Conservation (phyloP, 2,113 vertebrate genomes). For the Phainopepla nitens region DNA sequence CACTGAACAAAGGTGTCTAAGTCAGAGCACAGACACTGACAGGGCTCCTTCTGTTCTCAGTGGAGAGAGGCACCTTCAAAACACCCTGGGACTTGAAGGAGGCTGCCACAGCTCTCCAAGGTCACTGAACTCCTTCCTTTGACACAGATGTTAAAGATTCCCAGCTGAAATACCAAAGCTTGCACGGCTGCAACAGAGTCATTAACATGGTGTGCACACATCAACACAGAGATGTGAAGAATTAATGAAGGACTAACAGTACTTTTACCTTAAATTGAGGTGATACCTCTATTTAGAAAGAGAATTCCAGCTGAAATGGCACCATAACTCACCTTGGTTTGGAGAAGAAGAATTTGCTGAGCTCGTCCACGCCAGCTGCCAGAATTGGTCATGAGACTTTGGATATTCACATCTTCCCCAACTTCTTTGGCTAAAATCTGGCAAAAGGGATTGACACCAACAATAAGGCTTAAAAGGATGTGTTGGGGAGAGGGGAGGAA, state of each 20-base stretch:
- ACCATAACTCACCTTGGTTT: conserved; percentile 78
- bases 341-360: conserved; percentile 89
- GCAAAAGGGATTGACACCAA: background rate
- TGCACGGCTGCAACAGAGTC: background rate
- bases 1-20: background rate
- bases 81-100: background rate
- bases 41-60: background rate
- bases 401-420: conserved; percentile 86
- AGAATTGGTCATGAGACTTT: conserved; percentile 74
- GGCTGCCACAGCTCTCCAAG: background rate
- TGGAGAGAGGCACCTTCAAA: background rate
- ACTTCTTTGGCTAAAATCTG: conserved; percentile 87
- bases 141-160: background rate
- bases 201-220: background rate
- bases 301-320: background rate
- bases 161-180: background rate
- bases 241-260: background rate
- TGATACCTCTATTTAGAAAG: background rate
- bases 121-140: background rate
- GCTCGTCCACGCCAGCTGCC: conserved; percentile 88
- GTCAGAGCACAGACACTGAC: background rate
- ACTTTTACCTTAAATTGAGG: background rate
- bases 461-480: background rate
- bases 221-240: background rate
- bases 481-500: background rate